Evolutionary conservation across 1,140 invertebrate species (phyloP), one percentile per base, ranked within the genome.

Genomic region (Batillaria attramentaria): DNA sequence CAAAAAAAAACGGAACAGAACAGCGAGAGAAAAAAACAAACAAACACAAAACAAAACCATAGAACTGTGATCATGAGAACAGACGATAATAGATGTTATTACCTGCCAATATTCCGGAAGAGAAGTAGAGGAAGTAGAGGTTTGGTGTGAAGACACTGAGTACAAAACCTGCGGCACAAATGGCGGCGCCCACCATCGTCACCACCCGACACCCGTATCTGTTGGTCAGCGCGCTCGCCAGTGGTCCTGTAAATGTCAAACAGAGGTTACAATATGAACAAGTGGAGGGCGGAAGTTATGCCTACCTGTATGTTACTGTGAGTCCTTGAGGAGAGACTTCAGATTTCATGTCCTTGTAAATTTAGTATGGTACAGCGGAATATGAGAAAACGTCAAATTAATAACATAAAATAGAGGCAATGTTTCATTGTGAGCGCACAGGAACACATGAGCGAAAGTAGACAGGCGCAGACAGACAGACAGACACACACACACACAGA

Each of bases 151-250:
- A 95, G n/a, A 94, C 92, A 79, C 95, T 97, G 6, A 94, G 83
- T 16, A 95, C 91, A 54, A 98, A 93, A 94, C 93, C 0, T 95
- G 94, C 35, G 96, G 90, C 41, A 3, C 95, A 95, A 54, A 99
- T 93, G 35, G 98, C 89, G 84, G 96, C 95, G 20, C 98, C 98
- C 0, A 95, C 94, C 74, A 99, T 96, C 87, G 97, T 98, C 0
- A 99, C 97, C 0, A 94, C 92, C 8, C 98, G 94, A 90, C 97
- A 99, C 10, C 98, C 98, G 91, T 94, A 99, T 89, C 97, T 97
- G 92, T 99, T 99, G 75, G 97, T 97, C 87, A 99, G 91, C 41
- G 97, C 97, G 83, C 97, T 98, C 73, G 98, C 97, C 74, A 99
- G 92, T 18, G 98, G 98, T 86, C 97, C 96, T 97, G 92, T 54